These are phyloP conservation scores for Hylia prasina DNA, from an alignment of 2,113 vertebrate genomes.

Conservation along the genomic window DNA sequence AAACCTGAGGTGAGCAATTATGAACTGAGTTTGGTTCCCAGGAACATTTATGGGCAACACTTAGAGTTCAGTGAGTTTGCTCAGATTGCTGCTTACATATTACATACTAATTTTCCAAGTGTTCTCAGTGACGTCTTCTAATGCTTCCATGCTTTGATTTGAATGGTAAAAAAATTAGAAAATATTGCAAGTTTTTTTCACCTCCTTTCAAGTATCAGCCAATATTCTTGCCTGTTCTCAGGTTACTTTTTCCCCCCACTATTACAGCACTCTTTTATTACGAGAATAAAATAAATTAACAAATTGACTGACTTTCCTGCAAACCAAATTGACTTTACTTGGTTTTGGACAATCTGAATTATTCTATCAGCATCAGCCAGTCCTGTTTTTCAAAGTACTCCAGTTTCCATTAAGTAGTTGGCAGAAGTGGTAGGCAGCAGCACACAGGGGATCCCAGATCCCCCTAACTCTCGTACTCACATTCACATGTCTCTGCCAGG, in stretches of 20 bases:
- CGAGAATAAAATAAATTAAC: neutral
- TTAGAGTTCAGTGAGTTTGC: neutral
- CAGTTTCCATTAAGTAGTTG: neutral
- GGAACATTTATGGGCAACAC: neutral
- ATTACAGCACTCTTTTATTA: neutral
- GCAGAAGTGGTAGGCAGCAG: neutral
- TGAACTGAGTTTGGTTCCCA: neutral
- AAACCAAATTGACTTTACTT: neutral
- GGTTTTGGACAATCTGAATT: neutral
- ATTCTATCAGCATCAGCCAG: neutral
- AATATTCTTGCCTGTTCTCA: neutral
- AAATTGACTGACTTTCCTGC: neutral
- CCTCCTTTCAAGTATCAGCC: neutral
- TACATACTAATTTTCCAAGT: neutral
- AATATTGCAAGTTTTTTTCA: neutral
- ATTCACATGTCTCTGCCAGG: neutral
- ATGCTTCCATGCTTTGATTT: neutral
- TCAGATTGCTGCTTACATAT: neutral
- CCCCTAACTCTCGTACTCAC: too few species aligned
- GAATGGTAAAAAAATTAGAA: neutral
- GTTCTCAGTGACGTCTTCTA: neutral
- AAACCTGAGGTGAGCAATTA: conserved; percentile 92
- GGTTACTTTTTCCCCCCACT: neutral
- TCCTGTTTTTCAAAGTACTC: neutral
- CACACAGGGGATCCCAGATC: neutral